phyloP scores from a whole-genome alignment of 2,797 vertebrate genomes.

The Hippocampus kuda region DNA sequence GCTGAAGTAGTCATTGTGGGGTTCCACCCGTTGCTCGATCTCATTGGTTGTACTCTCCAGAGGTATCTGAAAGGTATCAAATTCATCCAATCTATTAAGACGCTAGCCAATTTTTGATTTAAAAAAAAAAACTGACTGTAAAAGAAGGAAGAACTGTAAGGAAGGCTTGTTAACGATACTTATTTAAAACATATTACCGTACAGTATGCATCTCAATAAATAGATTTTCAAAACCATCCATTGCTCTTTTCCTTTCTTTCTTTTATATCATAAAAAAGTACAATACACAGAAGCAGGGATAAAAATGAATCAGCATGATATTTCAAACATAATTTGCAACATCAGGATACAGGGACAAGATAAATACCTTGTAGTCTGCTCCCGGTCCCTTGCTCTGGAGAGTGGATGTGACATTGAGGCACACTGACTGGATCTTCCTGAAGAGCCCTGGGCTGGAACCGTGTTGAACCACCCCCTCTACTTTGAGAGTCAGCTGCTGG shows the following conservation, averaged over 20 bases:
- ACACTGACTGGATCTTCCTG: slow-evolving; percentile 92
- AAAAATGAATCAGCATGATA: background rate
- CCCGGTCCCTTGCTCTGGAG: slow-evolving; percentile 82
- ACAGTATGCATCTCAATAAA: background rate
- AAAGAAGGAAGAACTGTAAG: too few relatives aligned
- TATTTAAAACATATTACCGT: too few relatives aligned
- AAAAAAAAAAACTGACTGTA: background rate
- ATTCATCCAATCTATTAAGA: background rate
- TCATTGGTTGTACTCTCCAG: slow-evolving; percentile 84
- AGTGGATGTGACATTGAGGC: slow-evolving; percentile 85
- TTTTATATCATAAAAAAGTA: background rate
- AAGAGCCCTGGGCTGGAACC: slow-evolving; percentile 91
- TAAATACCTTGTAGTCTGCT: slow-evolving; percentile 82
- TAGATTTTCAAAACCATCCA: background rate
- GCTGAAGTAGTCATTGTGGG: slow-evolving; percentile 99
- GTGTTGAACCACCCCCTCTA: slow-evolving; percentile 95
- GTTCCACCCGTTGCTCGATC: slow-evolving; percentile 92
- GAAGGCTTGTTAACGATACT: too few relatives aligned
- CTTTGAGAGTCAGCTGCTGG: slow-evolving; percentile 90
- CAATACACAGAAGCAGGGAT: background rate
- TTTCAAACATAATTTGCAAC: background rate
- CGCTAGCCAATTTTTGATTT: too few relatives aligned
- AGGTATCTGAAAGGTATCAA: slow-evolving; percentile 67
- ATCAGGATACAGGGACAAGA: background rate
- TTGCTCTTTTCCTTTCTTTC: background rate